Base-by-base conservation (phyloP, 2,888 invertebrate genomes). In the Agrochola lychnidis region DNA sequence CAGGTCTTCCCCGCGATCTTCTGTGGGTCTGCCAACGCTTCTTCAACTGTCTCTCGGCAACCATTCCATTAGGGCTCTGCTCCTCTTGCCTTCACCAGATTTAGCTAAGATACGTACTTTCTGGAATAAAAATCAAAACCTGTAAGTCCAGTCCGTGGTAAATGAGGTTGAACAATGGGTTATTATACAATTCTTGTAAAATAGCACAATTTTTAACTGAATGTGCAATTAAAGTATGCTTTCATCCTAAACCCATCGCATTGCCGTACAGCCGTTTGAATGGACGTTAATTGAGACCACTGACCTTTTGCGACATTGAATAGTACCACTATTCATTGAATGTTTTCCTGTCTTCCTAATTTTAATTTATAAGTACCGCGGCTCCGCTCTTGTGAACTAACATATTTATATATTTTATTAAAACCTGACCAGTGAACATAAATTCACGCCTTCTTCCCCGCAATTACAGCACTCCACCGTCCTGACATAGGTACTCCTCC, bases 191-290 rank as follows among this genome's bases (percentile, higher is more conserved):
- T 19, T 57, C 61, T 64, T 30, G 68, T 81, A 56, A 81, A 84
- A 78, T 66, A n/a, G 73, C 62, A 70, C 53, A 75, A 36, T 72
- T 81, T 82, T 84, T n/a, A 16, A 69, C 68, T 73, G 68, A 83
- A 84, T 81, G 78, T 69, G 78, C 84, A 84, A 83, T 83, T 83
- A 78, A 78, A 57, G 57, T 67, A 16, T 57, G 66, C 72, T 45
- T 71, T 53, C 53, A 48, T 40, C 53, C 40, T 30, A 36, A 36
- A 42, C 25, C 62, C 81, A 66, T 73, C 22, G 53, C 71, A 53
- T 48, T 83, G 64, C 77, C 22, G 73, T 51, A 30, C 64, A 19
- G 76, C 4, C 69, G 45, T 74, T 51, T 84, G 78, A 83, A 83
- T 84, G 68, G 69, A 9, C 61, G 9, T 69, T 83, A 83, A 84